Evolutionary conservation across 2,888 invertebrate genomes (phyloP), one percentile per base, ranked within the genome.

Genomic region (Falcaria lacertinaria): DNA sequence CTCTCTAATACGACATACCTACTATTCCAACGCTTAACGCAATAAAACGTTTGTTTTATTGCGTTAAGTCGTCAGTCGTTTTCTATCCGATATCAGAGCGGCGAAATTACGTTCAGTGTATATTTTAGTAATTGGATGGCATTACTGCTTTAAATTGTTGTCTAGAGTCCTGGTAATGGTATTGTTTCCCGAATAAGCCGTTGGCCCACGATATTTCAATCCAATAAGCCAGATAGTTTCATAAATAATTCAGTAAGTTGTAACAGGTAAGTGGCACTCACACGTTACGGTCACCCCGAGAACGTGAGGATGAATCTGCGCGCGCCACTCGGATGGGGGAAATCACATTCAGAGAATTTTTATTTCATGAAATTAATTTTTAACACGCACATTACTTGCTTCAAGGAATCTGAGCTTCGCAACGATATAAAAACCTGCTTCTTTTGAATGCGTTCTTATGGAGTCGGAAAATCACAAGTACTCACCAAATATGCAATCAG

Each of bases 231-330:
- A 72, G 80, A 81, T 83, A 86, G 82, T 85, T 74, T 76, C 67
- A 83, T 89, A 83, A 87, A 89, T 86, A 82, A 87, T 89, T 86
- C 84, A 87, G 73, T 71, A 74, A 77, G 78, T 74, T 80, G 84
- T 85, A 84, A 84, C 85, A 77, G 80, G 84, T 87, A 88, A 88
- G 86, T 83, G 86, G 81, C 74, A 79, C 74, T 84, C 72, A 60
- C 72, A 66, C 69, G 75, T 85, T 83, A 87, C 74, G 81, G 75
- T 64, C 83, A 79, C 73, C 70, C 49, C 8, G 80, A 79, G 82
- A 74, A 58, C 43, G 52, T 42, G 44, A 63, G 57, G 63, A 65
- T 69, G 68, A 76, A 70, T 74, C 69, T 54, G 62, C 67, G 64
- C 72, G 52, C 65, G 56, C 64, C 65, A 66, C 67, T 73, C 66